Conservation (phyloP, 2,113 vertebrate species). For the Acinonyx jubatus region DNA sequence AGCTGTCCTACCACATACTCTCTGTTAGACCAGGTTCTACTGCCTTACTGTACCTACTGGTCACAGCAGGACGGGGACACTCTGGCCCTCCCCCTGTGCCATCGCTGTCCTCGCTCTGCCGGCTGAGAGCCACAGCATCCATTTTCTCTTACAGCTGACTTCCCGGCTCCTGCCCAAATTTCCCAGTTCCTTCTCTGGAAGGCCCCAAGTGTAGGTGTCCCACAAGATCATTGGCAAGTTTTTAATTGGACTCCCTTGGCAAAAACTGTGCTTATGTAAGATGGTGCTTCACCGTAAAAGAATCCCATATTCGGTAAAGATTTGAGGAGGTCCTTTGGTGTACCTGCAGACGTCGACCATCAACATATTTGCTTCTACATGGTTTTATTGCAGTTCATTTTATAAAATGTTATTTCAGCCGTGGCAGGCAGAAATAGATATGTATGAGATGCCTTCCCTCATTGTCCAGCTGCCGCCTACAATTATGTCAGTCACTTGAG, state of each 20-base stretch:
- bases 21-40: neutral
- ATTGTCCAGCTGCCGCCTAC: conserved; percentile 22
- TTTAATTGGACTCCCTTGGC: neutral
- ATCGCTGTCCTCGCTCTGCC: neutral
- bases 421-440: neutral
- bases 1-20: neutral
- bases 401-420: conserved; percentile 57
- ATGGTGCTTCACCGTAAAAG: neutral
- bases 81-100: neutral
- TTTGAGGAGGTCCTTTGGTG: conserved; percentile 23
- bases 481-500: conserved; percentile 44
- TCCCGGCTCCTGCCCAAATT: neutral
- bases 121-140: neutral
- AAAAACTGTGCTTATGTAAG: neutral
- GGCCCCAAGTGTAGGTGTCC: neutral
- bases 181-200: neutral
- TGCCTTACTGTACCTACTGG: neutral
- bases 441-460: conserved; percentile 16
- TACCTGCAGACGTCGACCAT: neutral
- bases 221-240: neutral
- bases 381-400: conserved; percentile 50
- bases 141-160: neutral
- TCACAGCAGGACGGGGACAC: neutral
- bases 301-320: conserved; percentile 23
- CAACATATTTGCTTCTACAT: conserved; percentile 35